These are phyloP conservation scores for Synanthedon andrenaeformis DNA, from an alignment of 2,888 invertebrate genomes.

Conservation along the genomic window DNA sequence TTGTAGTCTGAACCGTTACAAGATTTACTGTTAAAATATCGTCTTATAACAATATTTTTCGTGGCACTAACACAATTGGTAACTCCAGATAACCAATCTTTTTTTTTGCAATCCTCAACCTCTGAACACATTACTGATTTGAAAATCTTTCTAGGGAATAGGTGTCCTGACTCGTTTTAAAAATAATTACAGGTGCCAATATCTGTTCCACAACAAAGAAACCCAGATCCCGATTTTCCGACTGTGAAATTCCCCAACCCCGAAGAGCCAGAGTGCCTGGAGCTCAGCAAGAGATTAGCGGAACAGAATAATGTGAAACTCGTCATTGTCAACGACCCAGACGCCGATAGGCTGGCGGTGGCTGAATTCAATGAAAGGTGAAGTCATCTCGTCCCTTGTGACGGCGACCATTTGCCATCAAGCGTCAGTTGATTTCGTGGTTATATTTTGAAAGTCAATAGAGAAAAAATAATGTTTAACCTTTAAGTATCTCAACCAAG, in stretches of 20 bases:
- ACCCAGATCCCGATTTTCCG: conserved; percentile 96
- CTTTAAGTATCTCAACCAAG: no score
- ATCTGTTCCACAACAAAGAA: conserved; percentile 79
- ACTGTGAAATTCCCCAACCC: conserved; percentile 99
- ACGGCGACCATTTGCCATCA: neutral
- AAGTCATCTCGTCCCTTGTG: neutral
- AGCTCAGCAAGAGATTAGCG: conserved; percentile 83
- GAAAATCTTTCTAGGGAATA: no score
- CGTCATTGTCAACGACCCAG: conserved; percentile 97
- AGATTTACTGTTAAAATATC: no score
- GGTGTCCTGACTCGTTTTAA: no score
- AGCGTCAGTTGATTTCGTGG: conserved; percentile 4
- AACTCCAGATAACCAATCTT: no score
- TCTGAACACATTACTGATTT: no score
- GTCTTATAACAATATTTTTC: no score
- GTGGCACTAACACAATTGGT: no score
- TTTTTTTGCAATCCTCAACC: no score
- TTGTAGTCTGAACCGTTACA: no score
- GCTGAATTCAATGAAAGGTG: conserved; percentile 84
- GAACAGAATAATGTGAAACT: conserved; percentile 75
- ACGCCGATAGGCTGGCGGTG: conserved; percentile 95
- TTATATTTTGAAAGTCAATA: neutral
- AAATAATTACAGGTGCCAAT: conserved; percentile 63
- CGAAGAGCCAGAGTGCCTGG: conserved; percentile 88
- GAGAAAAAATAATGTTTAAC: neutral